Conservation (phyloP, 2,113 vertebrate species). For the Peromyscus leucopus region DNA sequence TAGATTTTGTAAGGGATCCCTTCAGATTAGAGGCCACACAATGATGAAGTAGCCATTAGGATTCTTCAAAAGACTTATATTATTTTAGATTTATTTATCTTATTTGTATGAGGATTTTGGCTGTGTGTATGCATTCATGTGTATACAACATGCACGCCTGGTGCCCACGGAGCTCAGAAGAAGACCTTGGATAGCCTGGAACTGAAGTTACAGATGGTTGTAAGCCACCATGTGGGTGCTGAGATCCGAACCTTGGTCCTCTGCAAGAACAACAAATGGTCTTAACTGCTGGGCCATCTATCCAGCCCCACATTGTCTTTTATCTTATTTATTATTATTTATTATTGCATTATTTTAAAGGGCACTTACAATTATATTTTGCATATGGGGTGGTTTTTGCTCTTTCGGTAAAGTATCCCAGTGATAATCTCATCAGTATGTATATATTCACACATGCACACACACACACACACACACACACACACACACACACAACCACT, state of each 20-base stretch:
- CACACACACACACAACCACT: not conserved
- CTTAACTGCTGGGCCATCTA: not conserved
- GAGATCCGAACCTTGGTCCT: not conserved
- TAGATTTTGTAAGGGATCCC: not conserved
- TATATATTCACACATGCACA: constrained; percentile 34
- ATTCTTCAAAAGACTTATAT: not conserved
- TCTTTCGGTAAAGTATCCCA: constrained; percentile 32
- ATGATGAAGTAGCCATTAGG: not conserved
- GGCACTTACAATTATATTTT: constrained; percentile 33
- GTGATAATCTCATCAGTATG: not conserved
- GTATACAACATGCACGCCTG: not conserved
- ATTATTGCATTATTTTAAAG: not conserved
- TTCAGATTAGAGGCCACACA: not conserved
- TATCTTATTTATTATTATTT: not conserved
- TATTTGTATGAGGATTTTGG: not conserved
- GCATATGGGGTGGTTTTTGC: not conserved
- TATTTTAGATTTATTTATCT: constrained; percentile 24
- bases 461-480: not conserved
- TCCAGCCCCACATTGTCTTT: not conserved
- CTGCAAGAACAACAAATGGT: not conserved
- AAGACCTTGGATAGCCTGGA: not conserved
- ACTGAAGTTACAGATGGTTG: too few species aligned
- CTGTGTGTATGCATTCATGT: not conserved
- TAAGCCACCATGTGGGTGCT: not conserved
- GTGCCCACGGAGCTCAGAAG: not conserved